phyloP scores from a whole-genome alignment of 2,113 vertebrate species.

The Boulengeromyrus knoepffleri region DNA sequence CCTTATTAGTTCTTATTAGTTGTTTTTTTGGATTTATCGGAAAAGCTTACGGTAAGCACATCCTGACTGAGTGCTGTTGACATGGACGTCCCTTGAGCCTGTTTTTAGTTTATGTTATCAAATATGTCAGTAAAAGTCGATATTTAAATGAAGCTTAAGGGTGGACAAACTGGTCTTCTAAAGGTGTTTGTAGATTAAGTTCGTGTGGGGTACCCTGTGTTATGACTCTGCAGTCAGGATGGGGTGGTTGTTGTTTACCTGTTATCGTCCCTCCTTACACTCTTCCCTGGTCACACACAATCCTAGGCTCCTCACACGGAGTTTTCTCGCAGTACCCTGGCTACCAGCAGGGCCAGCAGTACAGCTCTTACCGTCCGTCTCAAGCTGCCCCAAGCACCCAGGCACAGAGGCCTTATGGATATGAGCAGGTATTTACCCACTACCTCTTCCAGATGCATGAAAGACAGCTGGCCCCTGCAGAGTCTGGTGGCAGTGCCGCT shows the following conservation, averaged over 20 bases:
- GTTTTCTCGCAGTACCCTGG: slow-evolving; percentile 81
- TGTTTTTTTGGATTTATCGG: neutral
- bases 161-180: neutral
- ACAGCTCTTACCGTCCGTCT: slow-evolving; percentile 75
- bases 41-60: neutral
- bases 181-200: neutral
- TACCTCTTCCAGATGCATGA: neutral
- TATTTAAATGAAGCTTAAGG: neutral
- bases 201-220: neutral
- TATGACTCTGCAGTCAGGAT: neutral
- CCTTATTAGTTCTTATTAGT: neutral
- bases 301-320: slow-evolving; percentile 54
- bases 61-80: neutral
- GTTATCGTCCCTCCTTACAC: neutral
- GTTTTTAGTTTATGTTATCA: neutral
- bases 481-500: neutral
- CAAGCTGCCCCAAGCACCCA: slow-evolving; percentile 76
- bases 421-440: slow-evolving; percentile 75
- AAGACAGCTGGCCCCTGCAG: neutral
- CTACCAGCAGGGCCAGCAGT: slow-evolving; percentile 89
- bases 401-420: slow-evolving; percentile 81
- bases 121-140: neutral
- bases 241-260: neutral
- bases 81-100: neutral
- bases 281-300: neutral